These are phyloP conservation scores for Stegastes partitus DNA, from an alignment of 2,113 vertebrate species.

Conservation along the genomic window DNA sequence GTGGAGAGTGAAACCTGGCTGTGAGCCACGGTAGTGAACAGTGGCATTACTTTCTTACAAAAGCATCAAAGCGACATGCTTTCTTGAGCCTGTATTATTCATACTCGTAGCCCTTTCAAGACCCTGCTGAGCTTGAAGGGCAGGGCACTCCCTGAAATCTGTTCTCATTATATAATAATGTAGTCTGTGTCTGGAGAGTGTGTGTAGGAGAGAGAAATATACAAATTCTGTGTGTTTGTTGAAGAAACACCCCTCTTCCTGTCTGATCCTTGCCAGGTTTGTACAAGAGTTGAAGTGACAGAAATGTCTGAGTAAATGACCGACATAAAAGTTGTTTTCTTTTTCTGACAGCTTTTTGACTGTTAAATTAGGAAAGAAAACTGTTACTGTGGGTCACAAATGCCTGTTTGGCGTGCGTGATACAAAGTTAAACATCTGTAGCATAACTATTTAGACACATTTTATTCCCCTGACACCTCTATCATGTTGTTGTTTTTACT, in stretches of 20 bases:
- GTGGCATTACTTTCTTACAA: not conserved
- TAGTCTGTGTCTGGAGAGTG: constrained; percentile 38
- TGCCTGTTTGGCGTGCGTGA: not conserved
- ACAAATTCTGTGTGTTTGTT: constrained; percentile 54
- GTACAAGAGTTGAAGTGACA: constrained; percentile 6
- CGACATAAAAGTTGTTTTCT: not conserved
- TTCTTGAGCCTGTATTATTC: constrained; percentile 22
- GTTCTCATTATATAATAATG: constrained; percentile 51
- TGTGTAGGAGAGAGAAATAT: not conserved
- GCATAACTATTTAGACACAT: not conserved
- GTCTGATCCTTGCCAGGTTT: constrained; percentile 6
- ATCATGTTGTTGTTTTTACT: not conserved
- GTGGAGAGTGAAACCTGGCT: constrained; percentile 36
- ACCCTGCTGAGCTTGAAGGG: not conserved
- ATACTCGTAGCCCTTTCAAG: not conserved
- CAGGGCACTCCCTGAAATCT: constrained; percentile 37
- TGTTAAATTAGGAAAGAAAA: not conserved
- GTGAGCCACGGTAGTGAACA: not conserved
- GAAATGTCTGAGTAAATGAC: not conserved
- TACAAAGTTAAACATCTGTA: not conserved
- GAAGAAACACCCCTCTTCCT: constrained; percentile 52
- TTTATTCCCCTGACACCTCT: not conserved
- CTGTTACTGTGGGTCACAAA: not conserved
- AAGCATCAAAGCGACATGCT: not conserved
- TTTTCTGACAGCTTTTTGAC: not conserved